These are phyloP conservation scores for Theonella swinhoei DNA, from an alignment of 37 sponge, comb jelly and placozoan species.

Conservation along the genomic window DNA sequence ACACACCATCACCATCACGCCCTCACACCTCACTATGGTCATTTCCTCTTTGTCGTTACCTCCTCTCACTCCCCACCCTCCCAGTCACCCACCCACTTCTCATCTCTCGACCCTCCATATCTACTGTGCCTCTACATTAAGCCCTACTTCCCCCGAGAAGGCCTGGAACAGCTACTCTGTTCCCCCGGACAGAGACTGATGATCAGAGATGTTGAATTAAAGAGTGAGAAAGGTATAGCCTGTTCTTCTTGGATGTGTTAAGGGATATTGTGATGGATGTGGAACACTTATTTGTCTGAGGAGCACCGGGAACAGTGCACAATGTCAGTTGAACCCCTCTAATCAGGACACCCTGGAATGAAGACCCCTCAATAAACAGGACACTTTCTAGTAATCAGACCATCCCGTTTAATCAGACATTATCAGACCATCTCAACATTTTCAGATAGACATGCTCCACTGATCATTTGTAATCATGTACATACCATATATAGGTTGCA, in stretches of 20 bases:
- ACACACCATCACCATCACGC: too few species aligned
- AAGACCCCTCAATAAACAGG: too few species aligned
- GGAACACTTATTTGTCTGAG: too few species aligned
- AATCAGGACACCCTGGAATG: too few species aligned
- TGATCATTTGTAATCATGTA: neutral
- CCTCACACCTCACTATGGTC: neutral
- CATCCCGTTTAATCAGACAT: too few species aligned
- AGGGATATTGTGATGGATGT: too few species aligned
- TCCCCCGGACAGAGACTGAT: conserved; percentile 13
- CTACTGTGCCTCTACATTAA: conserved; percentile 22
- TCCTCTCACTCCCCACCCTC: neutral
- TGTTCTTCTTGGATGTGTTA: too few species aligned
- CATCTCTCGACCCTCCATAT: neutral
- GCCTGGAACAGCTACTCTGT: conserved; percentile 9
- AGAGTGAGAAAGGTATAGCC: conserved; percentile 6
- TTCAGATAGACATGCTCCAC: neutral
- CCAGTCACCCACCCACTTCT: neutral
- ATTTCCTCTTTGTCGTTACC: neutral
- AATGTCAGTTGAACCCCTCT: too few species aligned
- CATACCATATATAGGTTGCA: neutral
- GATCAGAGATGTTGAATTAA: conserved; percentile 8
- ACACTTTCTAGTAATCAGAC: too few species aligned
- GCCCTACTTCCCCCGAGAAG: conserved; percentile 19
- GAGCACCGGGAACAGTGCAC: too few species aligned
- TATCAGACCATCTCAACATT: too few species aligned